phyloP scores from a whole-genome alignment of 2,113 vertebrate species.

The Larimichthys polyactis region DNA sequence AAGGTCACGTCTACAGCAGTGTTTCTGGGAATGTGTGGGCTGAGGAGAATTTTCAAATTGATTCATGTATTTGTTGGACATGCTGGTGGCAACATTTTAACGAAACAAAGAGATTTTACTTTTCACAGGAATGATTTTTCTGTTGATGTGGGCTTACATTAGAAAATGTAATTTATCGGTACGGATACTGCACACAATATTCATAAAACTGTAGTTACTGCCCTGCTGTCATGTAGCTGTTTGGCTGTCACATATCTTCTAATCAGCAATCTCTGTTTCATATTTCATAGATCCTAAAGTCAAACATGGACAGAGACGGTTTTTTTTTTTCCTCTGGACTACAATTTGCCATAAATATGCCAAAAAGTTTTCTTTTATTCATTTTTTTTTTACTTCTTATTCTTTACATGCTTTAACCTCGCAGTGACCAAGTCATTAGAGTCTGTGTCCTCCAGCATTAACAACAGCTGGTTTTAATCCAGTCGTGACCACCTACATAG shows the following conservation, averaged over 20 bases:
- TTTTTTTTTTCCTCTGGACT: neutral
- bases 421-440: neutral
- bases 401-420: too few species aligned
- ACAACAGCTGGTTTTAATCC: constrained; percentile 62
- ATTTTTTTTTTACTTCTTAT: too few species aligned
- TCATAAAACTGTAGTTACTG: neutral
- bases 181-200: neutral
- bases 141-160: neutral
- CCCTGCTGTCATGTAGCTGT: neutral
- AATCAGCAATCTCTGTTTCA: neutral
- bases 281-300: neutral
- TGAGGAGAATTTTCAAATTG: neutral
- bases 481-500: constrained; percentile 47
- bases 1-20: neutral
- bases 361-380: too few species aligned
- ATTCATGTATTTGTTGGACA: neutral
- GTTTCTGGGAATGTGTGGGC: neutral
- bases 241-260: neutral
- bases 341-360: neutral
- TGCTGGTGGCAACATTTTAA: neutral
- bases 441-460: neutral
- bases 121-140: neutral
- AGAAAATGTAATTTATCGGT: neutral
- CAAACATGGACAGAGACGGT: neutral
- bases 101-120: neutral